Conservation (phyloP, 2,888 invertebrate species). For the Hirudinaria manillensis region DNA sequence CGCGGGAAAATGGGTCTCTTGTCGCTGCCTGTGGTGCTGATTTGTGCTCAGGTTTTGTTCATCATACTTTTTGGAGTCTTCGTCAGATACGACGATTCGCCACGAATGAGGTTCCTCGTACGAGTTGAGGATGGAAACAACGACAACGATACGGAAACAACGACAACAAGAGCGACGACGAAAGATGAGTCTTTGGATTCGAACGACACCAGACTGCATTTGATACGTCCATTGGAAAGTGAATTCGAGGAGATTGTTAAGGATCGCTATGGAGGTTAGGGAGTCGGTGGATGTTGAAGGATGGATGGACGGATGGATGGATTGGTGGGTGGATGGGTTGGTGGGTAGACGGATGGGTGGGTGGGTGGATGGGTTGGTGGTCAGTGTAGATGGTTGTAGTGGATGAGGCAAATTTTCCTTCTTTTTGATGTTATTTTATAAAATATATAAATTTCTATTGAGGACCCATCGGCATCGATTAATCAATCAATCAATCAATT, state of each 20-base stretch:
- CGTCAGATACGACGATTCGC: constrained; percentile 31
- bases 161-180: constrained; percentile 20
- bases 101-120: neutral
- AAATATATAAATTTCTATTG: too few relatives aligned
- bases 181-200: neutral
- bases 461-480: too few relatives aligned
- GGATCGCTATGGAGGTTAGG: neutral
- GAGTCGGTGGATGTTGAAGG: too few relatives aligned
- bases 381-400: too few relatives aligned
- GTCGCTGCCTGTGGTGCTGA: constrained; percentile 24
- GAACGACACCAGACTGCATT: neutral
- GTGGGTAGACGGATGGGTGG: too few relatives aligned
- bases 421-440: too few relatives aligned
- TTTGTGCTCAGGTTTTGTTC: constrained; percentile 33
- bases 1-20: constrained; percentile 20
- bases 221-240: neutral
- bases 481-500: too few relatives aligned
- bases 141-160: constrained; percentile 17
- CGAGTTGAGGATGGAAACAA: neutral
- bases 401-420: too few relatives aligned
- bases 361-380: too few relatives aligned
- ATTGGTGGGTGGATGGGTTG: too few relatives aligned
- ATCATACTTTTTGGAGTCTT: constrained; percentile 38
- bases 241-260: neutral
- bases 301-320: too few relatives aligned